These are phyloP conservation scores for Bombus superbus DNA, from an alignment of 1,140 invertebrate species.

Conservation along the genomic window DNA sequence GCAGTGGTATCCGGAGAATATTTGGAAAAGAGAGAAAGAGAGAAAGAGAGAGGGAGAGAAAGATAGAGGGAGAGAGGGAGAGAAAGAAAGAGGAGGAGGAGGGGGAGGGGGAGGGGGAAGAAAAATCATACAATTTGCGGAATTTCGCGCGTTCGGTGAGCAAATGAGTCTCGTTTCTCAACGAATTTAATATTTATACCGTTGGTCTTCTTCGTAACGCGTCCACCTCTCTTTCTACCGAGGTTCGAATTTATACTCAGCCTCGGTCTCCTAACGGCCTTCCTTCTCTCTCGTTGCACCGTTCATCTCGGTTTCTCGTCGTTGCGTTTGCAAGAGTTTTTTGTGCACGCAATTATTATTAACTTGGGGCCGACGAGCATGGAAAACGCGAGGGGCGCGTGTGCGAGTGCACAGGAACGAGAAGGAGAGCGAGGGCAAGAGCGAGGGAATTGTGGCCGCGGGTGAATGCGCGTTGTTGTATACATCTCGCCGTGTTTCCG, in stretches of 20 bases:
- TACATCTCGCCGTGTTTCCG: constrained; percentile 46
- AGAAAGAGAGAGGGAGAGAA: too few species aligned
- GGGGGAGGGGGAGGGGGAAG: rapidly evolving
- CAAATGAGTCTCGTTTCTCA: constrained; percentile 16
- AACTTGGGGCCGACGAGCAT: constrained; percentile 30
- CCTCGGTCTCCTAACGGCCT: background rate
- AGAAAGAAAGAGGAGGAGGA: rapidly evolving
- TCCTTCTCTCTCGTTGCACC: background rate
- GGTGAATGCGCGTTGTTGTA: constrained; percentile 52
- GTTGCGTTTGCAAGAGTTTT: constrained; percentile 43
- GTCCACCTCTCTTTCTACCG: background rate
- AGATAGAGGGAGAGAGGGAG: rapidly evolving
- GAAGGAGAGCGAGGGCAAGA: background rate
- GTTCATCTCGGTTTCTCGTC: constrained; percentile 20
- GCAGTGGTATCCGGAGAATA: background rate
- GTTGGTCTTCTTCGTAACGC: constrained; percentile 55
- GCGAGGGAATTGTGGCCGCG: constrained; percentile 21
- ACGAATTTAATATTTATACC: constrained; percentile 60
- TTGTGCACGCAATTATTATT: constrained; percentile 62
- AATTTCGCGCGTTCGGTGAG: background rate
- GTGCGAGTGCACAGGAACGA: background rate
- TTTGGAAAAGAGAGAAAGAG: background rate
- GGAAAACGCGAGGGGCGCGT: background rate
- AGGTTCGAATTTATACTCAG: constrained; percentile 8
- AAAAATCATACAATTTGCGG: background rate